Base-by-base conservation (phyloP, 2,113 vertebrate species). In the Strix aluco region DNA sequence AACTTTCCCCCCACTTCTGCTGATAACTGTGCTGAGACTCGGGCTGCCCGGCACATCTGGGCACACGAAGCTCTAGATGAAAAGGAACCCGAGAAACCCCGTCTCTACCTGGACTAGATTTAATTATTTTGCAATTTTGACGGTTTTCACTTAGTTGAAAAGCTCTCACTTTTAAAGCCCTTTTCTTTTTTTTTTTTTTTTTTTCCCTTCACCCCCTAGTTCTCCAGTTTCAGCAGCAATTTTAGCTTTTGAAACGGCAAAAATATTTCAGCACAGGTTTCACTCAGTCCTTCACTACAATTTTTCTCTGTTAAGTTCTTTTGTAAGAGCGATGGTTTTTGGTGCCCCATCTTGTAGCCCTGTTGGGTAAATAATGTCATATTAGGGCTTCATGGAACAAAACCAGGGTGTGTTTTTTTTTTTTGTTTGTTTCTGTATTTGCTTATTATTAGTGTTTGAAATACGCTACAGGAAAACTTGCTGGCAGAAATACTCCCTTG, bases 391-490 rank as follows among this genome's bases (percentile, higher is more conserved):
- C 4, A 21, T 1, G 36, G 52, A 91, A 89, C 27, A 38, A 81
- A 96, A 52, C 16, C 9, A 36, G 7, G 13, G 46, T 34, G 32
- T 40, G 51, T 59, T 62, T 19, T 15, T 38, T 42, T 20, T 1
- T 10, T n/a, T n/a, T n/a, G n/a, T n/a, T 34, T 15, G 5, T 63
- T 81, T 55, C 51, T 40, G 16, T 5, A 18, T 62, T 86, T 80
- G 44, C 14, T 91, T 44, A 36, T 47, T 78, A 40, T 29, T 27
- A 49, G 29, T 14, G 27, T 79, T 82, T 57, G 52, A 91, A 85
- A 89, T 19, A 89, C 0, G 0, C 16, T 32, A 36, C 1, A 3
- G 19, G 69, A 84, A 71, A 94, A 84, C 23, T 21, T 44, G 25
- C 51, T 54, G 55, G 59, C 22, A 34, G 65, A 75, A 87, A 72